Percentiles rank a stretch among this genome's conserved stretches.
These are phyloP conservation scores for Stenoptilia bipunctidactyla DNA, from an alignment of 2,888 invertebrate species.

Conservation along the genomic window DNA sequence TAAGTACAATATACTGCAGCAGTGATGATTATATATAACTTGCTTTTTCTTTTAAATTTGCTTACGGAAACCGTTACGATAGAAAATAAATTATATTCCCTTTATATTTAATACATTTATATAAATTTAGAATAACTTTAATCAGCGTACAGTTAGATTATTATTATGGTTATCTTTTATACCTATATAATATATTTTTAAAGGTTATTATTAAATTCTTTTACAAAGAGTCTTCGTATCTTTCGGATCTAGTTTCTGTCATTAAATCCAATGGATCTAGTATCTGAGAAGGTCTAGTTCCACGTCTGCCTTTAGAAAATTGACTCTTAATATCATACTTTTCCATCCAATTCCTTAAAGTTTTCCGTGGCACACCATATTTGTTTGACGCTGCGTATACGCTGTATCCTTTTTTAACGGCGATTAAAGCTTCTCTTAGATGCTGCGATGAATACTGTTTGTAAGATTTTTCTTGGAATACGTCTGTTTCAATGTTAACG, in stretches of 20 bases:
- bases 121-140: too few relatives aligned
- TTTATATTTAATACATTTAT: too few relatives aligned
- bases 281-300: constrained; percentile 40
- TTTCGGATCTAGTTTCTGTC: constrained; percentile 38
- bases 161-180: too few relatives aligned
- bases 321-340: constrained; percentile 69
- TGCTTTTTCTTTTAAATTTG: too few relatives aligned
- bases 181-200: too few relatives aligned
- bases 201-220: too few relatives aligned
- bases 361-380: constrained; percentile 67
- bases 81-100: too few relatives aligned
- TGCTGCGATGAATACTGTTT: constrained; percentile 67
- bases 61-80: too few relatives aligned
- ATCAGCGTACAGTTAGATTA: too few relatives aligned
- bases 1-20: too few relatives aligned
- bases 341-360: constrained; percentile 70
- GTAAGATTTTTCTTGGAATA: constrained; percentile 63
- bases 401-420: constrained; percentile 64
- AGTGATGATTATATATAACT: too few relatives aligned
- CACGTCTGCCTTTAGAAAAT: constrained; percentile 60
- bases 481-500: constrained; percentile 60
- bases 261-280: constrained; percentile 52
- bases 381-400: constrained; percentile 70
- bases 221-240: constrained; percentile 28
- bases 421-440: constrained; percentile 56